Base-by-base conservation (phyloP, 2,888 invertebrate genomes). In the Limenitis camilla region DNA sequence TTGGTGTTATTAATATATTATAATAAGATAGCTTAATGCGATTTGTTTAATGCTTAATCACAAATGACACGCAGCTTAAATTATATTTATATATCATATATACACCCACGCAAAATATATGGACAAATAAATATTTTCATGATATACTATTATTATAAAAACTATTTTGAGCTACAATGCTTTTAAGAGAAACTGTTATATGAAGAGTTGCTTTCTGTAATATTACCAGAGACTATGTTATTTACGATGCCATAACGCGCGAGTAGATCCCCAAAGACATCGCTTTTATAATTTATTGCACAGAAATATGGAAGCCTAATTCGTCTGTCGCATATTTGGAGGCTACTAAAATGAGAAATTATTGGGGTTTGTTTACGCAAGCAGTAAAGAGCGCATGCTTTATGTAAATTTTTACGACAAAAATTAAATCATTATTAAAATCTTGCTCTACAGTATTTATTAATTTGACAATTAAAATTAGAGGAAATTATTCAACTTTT, bases 281-380 rank as follows among this genome's bases (percentile, higher is more conserved):
- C 74, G 74, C 74, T 77, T 76, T 75, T 74, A 76, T 77, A 81
- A 83, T 77, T 81, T 81, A 83, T 78, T 69, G 69, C 67, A 59
- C 61, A 74, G 72, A 77, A 81, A 81, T 81, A 78, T 79, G 72
- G 70, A 69, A 64, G 69, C 74, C 74, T 77, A 81, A 82, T 82
- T 81, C 76, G 70, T 72, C 69, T 64, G 63, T 64, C 69, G 68
- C 77, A 77, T 76, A 77, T 76, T 55, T 75, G 69, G 69, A 70
- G 69, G 68, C 62, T 64, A 67, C 66, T 69, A 67, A 62, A 69
- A 63, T 59, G 67, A 59, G 55, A 55, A 65, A 55, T 65, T 63
- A 63, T 64, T 57, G 53, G 49, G 41, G 50, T 39, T 8, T 41
- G 10, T n/a, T 38, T 35, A 19, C 19, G 19, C 19, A 19, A 19